Evolutionary conservation across 2,113 vertebrate species (phyloP).

Genomic region (Lophochroa leadbeateri): DNA sequence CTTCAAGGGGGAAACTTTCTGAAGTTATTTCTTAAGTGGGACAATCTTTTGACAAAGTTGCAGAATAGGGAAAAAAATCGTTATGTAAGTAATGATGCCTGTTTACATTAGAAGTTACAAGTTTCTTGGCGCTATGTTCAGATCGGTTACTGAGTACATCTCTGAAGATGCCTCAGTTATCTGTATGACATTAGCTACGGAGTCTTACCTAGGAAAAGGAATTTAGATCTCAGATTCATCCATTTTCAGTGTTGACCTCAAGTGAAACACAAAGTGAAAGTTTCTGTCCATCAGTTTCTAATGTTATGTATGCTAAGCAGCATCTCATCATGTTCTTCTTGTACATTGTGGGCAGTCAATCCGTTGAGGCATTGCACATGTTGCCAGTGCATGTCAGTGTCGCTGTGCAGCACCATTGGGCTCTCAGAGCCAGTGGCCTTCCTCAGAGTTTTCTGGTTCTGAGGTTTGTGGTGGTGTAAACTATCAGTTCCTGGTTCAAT

Average conservation of each 20-base stretch:
- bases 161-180: background rate
- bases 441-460: background rate
- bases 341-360: no score
- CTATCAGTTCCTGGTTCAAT: background rate
- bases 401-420: fast-evolving
- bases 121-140: background rate
- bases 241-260: background rate
- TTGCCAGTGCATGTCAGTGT: fast-evolving
- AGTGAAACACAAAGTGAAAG: background rate
- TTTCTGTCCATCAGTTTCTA: background rate
- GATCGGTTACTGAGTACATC: background rate
- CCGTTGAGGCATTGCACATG: fast-evolving
- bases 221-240: background rate
- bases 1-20: background rate
- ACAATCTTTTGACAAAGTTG: background rate
- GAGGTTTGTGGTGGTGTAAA: background rate
- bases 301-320: background rate
- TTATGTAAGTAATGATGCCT: no score
- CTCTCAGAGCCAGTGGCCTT: background rate
- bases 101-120: background rate
- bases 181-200: background rate
- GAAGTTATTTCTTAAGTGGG: background rate
- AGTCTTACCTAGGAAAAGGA: background rate
- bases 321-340: background rate
- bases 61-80: background rate